phyloP scores from a whole-genome alignment of 2,797 vertebrate genomes.

The Myripristis jacobus region DNA sequence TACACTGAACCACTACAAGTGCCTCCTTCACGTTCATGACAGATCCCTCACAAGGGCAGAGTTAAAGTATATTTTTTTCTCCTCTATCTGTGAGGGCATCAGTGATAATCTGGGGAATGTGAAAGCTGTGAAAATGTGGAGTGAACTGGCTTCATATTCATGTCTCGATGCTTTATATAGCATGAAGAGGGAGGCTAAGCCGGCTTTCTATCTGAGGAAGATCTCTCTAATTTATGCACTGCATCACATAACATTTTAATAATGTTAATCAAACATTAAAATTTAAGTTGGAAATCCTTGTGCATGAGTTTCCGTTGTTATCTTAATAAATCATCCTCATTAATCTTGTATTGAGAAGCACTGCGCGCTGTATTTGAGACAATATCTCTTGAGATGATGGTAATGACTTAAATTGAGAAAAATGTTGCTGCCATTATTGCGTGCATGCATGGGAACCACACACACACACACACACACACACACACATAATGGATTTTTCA shows the following conservation, averaged over 20 bases:
- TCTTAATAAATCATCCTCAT: slow-evolving; percentile 78
- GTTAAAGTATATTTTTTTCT: background rate
- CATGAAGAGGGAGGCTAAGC: slow-evolving; percentile 20
- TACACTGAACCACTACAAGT: background rate
- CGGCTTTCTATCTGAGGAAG: slow-evolving; percentile 31
- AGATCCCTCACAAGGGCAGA: too few species aligned
- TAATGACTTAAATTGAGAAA: slow-evolving; percentile 67
- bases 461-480: slow-evolving; percentile 29
- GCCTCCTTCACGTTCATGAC: too few species aligned
- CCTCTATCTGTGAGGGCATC: background rate
- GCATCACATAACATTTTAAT: slow-evolving; percentile 54
- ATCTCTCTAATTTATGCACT: slow-evolving; percentile 17
- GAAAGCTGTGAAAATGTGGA: background rate
- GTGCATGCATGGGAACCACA: slow-evolving; percentile 42
- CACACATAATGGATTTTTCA: slow-evolving; percentile 32
- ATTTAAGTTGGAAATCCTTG: slow-evolving; percentile 64
- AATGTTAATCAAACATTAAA: slow-evolving; percentile 70
- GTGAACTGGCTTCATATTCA: slow-evolving; percentile 45
- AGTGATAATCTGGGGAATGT: slow-evolving; percentile 22
- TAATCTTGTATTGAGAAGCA: slow-evolving; percentile 71
- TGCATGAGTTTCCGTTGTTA: slow-evolving; percentile 72
- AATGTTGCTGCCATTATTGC: slow-evolving; percentile 65
- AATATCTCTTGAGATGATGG: slow-evolving; percentile 60
- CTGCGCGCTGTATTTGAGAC: slow-evolving; percentile 50
- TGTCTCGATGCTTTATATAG: slow-evolving; percentile 24